Percentiles rank a stretch among this genome's conserved stretches.
These are phyloP conservation scores for Cottoperca gobio DNA, from an alignment of 2,797 vertebrate species.

Conservation along the genomic window DNA sequence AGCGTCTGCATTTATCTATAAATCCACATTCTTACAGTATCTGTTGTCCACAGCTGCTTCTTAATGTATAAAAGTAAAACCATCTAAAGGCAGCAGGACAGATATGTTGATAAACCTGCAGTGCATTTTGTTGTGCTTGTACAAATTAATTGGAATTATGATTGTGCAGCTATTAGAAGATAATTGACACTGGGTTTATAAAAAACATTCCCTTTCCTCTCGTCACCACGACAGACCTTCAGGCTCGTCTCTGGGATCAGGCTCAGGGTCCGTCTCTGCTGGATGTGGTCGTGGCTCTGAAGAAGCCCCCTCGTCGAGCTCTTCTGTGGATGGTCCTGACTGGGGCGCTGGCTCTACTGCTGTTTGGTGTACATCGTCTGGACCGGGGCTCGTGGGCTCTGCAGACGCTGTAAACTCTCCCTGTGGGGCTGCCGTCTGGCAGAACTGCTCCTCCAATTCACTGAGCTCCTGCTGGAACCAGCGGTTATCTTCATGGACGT, in stretches of 20 bases:
- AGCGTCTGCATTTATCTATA: too few species aligned
- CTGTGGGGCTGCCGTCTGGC: slow-evolving; percentile 86
- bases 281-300: slow-evolving; percentile 45
- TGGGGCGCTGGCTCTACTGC: slow-evolving; percentile 64
- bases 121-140: too few species aligned
- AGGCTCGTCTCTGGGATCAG: slow-evolving; percentile 18
- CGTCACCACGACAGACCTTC: slow-evolving; percentile 68
- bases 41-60: too few species aligned
- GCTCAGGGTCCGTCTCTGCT: slow-evolving; percentile 37
- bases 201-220: too few species aligned
- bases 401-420: slow-evolving; percentile 69
- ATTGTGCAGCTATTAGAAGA: too few species aligned
- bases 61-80: too few species aligned
- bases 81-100: too few species aligned
- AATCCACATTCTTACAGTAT: too few species aligned
- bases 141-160: too few species aligned
- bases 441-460: slow-evolving; percentile 95
- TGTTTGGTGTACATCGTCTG: slow-evolving; percentile 48
- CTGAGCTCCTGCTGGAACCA: slow-evolving; percentile 93
- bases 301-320: slow-evolving; percentile 47
- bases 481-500: slow-evolving; percentile 93
- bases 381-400: slow-evolving; percentile 36
- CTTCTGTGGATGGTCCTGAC: slow-evolving; percentile 51
- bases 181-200: too few species aligned
- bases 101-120: too few species aligned